phyloP scores from a whole-genome alignment of 2,888 invertebrate species.

The Heteromurus nitidus region DNA sequence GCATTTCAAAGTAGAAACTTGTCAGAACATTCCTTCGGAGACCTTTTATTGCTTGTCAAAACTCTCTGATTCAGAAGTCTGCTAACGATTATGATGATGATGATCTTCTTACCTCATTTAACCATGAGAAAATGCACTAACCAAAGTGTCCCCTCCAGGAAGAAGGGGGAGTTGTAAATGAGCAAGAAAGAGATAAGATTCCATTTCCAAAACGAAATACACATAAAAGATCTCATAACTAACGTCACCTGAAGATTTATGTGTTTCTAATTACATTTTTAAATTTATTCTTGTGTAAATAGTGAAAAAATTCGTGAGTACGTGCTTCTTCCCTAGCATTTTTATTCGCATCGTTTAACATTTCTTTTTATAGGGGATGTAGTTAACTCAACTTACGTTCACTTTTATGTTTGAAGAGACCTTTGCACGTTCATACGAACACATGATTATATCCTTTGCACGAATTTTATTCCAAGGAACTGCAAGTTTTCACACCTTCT shows the following conservation, averaged over 20 bases:
- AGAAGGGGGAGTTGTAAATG: too few relatives aligned
- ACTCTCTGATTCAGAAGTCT: not conserved
- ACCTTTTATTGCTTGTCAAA: slow-evolving; percentile 15
- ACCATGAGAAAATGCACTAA: not conserved
- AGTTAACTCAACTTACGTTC: too few relatives aligned
- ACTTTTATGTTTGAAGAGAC: too few relatives aligned
- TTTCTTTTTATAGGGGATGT: too few relatives aligned
- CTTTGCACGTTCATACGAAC: not conserved
- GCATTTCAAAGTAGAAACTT: not conserved
- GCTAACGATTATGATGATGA: not conserved
- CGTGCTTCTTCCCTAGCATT: too few relatives aligned
- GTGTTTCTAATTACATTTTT: too few relatives aligned
- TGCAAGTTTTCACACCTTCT: slow-evolving; percentile 18
- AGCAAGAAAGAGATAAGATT: not conserved
- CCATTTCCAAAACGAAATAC: not conserved
- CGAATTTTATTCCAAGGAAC: not conserved
- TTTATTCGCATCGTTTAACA: too few relatives aligned
- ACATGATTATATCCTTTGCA: not conserved
- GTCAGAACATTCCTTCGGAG: not conserved
- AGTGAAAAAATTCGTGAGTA: too few relatives aligned
- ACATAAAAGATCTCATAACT: not conserved
- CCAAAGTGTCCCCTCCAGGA: not conserved
- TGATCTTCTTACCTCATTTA: not conserved
- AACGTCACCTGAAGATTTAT: too few relatives aligned
- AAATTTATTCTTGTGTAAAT: too few relatives aligned